A percentile compares a stretch with the other conserved stretches of the same genome.
Conservation (phyloP, 2,888 invertebrate genomes). For the Noctua janthina region DNA sequence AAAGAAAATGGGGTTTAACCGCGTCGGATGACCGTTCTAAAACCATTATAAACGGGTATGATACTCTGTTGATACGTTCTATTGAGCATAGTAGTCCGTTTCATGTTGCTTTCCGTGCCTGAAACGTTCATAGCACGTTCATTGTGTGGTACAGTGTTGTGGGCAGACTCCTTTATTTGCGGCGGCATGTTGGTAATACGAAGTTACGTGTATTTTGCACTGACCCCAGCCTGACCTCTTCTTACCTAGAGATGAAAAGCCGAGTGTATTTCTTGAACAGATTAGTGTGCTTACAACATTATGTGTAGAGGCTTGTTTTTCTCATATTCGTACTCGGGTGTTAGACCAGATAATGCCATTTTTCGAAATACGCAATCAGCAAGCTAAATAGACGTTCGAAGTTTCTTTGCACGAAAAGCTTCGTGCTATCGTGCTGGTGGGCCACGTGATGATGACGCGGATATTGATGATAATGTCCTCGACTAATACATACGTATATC, state of each 20-base stretch:
- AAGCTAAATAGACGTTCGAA: not conserved
- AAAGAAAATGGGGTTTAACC: too few relatives aligned
- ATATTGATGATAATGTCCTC: not conserved
- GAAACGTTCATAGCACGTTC: not conserved
- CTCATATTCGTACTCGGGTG: not conserved
- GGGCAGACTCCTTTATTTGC: conserved; percentile 9
- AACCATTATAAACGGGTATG: too few relatives aligned
- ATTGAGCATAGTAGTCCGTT: not conserved
- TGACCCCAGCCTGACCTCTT: conserved; percentile 42
- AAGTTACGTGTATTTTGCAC: conserved; percentile 46
- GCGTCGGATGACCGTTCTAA: too few relatives aligned
- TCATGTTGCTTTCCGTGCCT: not conserved
- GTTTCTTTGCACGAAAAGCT: not conserved
- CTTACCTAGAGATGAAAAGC: conserved; percentile 9
- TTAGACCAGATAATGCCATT: not conserved
- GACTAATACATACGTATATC: not conserved
- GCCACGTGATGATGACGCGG: not conserved
- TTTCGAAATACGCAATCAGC: not conserved
- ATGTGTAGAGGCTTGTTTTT: conserved; percentile 6
- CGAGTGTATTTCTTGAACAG: not conserved
- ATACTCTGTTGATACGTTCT: too few relatives aligned
- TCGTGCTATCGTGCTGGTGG: not conserved
- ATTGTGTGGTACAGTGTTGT: not conserved
- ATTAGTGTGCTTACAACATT: conserved; percentile 6
- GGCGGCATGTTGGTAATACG: conserved; percentile 44